Percentiles rank a stretch among this genome's conserved stretches.
phyloP scores from a whole-genome alignment of 2,888 invertebrate genomes.

The Gastracanthus pulcherrimus region DNA sequence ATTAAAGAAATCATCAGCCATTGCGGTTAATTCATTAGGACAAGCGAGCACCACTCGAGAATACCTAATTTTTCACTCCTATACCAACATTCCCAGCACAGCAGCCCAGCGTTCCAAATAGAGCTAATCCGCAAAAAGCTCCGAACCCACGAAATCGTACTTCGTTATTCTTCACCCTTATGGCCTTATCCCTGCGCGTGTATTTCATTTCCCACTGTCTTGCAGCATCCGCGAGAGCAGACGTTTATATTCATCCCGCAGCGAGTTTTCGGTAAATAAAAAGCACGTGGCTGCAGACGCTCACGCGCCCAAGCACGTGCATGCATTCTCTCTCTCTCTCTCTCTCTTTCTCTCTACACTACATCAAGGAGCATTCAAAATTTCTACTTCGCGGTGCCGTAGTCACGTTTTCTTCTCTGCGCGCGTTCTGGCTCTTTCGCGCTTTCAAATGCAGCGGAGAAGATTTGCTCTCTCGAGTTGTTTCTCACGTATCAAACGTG shows the following conservation, averaged over 20 bases:
- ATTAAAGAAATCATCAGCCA: background rate
- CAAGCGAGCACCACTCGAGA: background rate
- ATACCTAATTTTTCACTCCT: background rate
- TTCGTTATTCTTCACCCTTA: background rate
- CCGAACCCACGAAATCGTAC: background rate
- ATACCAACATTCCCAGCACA: too few relatives aligned
- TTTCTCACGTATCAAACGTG: too few relatives aligned
- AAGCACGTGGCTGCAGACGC: background rate
- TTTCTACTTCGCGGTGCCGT: too few relatives aligned
- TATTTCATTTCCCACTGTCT: background rate
- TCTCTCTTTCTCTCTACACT: too few relatives aligned
- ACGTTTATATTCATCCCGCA: background rate
- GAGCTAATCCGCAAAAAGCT: slow-evolving; percentile 5
- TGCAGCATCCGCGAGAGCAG: background rate
- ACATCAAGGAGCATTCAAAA: background rate
- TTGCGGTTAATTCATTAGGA: background rate
- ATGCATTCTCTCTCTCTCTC: background rate
- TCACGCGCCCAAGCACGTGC: background rate
- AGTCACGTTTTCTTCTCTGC: background rate
- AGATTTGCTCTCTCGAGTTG: too few relatives aligned
- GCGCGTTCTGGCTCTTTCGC: too few relatives aligned
- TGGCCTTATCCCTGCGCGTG: background rate
- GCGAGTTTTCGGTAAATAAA: background rate
- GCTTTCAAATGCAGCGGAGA: background rate
- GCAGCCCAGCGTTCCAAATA: too few relatives aligned